Evolutionary conservation across 2,888 invertebrate genomes (phyloP), one percentile per base, ranked within the genome.

Genomic region (Acleris laterana): DNA sequence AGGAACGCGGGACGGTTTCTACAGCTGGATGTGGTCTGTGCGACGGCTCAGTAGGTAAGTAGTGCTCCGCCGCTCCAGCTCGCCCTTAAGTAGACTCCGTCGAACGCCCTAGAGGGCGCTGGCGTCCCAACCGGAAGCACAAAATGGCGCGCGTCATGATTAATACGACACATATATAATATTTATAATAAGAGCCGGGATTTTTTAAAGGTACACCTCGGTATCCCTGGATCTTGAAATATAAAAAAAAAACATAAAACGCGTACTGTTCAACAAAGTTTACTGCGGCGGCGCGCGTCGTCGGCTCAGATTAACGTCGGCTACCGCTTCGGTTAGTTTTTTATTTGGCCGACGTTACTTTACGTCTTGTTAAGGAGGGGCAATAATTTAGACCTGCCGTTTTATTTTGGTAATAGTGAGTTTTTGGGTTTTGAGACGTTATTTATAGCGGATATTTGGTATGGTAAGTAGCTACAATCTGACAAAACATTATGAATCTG

Each of bases 281-380:
- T 49, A 48, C 64, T 69, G 62, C 71, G 71, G 68, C 70, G 63
- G 69, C 64, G 70, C 74, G 79, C 75, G 76, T 77, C 79, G 81
- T 78, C 83, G 70, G 72, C 72, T 80, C 74, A 71, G 73, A 80
- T 84, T 78, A 80, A 74, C 74, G 75, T 74, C 71, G 70, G 80
- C 80, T 79, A 78, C 78, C 44, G 70, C 71, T 56, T 46, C 71
- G 58, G 68, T 62, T 61, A 59, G 62, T 72, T 69, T 63, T 70
- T 62, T 53, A 72, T 76, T 74, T 76, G 57, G 69, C 65, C 64
- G 74, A 77, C 68, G 74, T 69, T 77, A 75, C 77, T 73, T 74
- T 70, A 74, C 71, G 60, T 60, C 60, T 60, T 63, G 64, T 68
- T 68, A 68, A 68, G 58, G 57, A 62, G 62, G 56, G 55, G 48